Conservation (phyloP, 2,113 vertebrate species). For the Ornithorhynchus anatinus region DNA sequence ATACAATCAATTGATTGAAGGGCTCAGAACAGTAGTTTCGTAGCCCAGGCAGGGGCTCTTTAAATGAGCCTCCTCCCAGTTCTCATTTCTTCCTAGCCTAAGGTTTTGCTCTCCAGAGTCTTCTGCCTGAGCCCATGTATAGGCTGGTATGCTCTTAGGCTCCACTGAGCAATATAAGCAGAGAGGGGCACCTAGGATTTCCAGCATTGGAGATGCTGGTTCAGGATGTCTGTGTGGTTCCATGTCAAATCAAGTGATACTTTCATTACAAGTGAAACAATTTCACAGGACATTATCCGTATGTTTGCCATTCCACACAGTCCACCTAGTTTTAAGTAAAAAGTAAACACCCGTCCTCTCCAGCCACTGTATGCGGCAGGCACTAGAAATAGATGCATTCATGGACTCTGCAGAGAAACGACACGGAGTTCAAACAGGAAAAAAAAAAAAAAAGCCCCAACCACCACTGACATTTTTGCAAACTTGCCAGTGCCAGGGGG, state of each 20-base stretch:
- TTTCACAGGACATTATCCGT: background rate
- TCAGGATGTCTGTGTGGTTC: background rate
- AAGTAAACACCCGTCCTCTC: background rate
- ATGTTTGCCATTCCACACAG: background rate
- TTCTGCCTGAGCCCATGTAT: too few relatives aligned
- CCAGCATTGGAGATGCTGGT: too few relatives aligned
- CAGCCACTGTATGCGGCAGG: background rate
- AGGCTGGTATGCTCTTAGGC: too few relatives aligned
- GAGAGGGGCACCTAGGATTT: too few relatives aligned
- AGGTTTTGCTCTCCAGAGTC: too few relatives aligned
- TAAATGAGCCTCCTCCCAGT: too few relatives aligned
- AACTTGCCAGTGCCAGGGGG: background rate
- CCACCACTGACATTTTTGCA: slow-evolving; percentile 30
- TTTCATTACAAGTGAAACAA: background rate
- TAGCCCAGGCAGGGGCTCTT: too few relatives aligned
- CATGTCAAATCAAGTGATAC: background rate
- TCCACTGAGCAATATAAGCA: too few relatives aligned
- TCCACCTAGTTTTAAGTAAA: background rate
- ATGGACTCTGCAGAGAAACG: too few relatives aligned
- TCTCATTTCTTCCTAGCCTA: background rate
- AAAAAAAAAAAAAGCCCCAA: background rate
- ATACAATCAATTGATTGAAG: too few relatives aligned
- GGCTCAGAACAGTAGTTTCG: too few relatives aligned
- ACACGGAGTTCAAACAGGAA: background rate
- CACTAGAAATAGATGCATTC: background rate